These are phyloP conservation scores for Malacosoma neustria DNA, from an alignment of 2,888 invertebrate genomes.

Conservation along the genomic window DNA sequence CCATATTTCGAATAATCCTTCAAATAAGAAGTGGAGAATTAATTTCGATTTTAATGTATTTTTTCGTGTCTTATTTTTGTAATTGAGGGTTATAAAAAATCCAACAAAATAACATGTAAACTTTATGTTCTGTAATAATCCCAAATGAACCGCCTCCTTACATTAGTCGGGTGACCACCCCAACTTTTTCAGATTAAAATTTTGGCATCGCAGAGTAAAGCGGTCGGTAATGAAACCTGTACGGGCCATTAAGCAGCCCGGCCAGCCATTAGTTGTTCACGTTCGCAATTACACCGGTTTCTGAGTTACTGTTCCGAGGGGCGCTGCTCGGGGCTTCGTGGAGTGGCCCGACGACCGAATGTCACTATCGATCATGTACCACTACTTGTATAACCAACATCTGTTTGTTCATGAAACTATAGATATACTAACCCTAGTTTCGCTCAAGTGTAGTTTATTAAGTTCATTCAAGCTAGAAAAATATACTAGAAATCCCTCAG, in stretches of 20 bases:
- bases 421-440: no score
- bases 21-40: no score
- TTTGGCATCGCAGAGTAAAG: slow-evolving; percentile 37
- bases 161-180: not conserved
- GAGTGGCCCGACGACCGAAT: slow-evolving; percentile 8
- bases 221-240: slow-evolving; percentile 50
- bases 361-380: slow-evolving; percentile 1
- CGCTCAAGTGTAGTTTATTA: no score
- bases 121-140: no score
- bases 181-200: slow-evolving; percentile 53
- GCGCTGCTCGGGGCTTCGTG: slow-evolving; percentile 7
- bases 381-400: not conserved
- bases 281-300: slow-evolving; percentile 48
- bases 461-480: no score
- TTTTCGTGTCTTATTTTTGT: no score
- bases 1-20: no score
- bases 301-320: slow-evolving; percentile 43
- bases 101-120: no score
- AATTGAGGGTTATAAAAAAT: no score
- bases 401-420: no score
- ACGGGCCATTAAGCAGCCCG: slow-evolving; percentile 48
- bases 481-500: no score
- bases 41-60: no score
- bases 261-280: slow-evolving; percentile 49
- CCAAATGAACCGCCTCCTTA: not conserved